Evolutionary conservation across 2,797 vertebrate species (phyloP).

Genomic region (Enteromius mattozi): DNA sequence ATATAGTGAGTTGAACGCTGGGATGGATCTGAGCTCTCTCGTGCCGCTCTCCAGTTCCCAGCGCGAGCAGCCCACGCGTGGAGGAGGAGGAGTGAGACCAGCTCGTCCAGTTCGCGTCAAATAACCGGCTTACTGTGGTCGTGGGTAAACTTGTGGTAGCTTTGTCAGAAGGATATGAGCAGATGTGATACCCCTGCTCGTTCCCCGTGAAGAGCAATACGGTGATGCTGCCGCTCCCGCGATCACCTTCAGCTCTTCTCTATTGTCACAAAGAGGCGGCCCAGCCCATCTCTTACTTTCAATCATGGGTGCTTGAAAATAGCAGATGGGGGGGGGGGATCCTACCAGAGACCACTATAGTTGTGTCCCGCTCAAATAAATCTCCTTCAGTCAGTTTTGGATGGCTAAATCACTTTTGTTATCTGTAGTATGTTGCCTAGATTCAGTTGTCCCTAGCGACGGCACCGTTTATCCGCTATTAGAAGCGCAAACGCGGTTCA

Average conservation of each 20-base stretch:
- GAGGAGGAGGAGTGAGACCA: constrained; percentile 27
- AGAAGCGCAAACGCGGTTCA: neutral
- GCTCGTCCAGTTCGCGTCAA: constrained; percentile 14
- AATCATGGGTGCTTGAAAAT: neutral
- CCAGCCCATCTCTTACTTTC: constrained; percentile 73
- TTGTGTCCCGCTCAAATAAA: neutral
- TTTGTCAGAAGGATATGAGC: constrained; percentile 6
- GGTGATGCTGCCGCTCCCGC: constrained; percentile 57
- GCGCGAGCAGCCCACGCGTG: constrained; percentile 48
- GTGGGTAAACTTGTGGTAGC: neutral
- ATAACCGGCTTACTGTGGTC: neutral
- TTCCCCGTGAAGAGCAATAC: constrained; percentile 23
- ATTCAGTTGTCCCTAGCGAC: constrained; percentile 20
- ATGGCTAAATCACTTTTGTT: neutral
- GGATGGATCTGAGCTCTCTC: constrained; percentile 11
- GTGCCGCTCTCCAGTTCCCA: constrained; percentile 26
- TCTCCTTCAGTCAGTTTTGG: neutral
- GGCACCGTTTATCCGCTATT: neutral
- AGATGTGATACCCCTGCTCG: neutral
- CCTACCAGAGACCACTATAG: neutral
- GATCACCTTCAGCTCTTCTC: constrained; percentile 68
- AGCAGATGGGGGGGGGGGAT: neutral
- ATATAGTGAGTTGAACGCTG: neutral
- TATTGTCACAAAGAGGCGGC: constrained; percentile 68
- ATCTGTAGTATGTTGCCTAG: neutral